phyloP scores from a whole-genome alignment of 2,888 invertebrate genomes.

The Brachyopa scutellaris region DNA sequence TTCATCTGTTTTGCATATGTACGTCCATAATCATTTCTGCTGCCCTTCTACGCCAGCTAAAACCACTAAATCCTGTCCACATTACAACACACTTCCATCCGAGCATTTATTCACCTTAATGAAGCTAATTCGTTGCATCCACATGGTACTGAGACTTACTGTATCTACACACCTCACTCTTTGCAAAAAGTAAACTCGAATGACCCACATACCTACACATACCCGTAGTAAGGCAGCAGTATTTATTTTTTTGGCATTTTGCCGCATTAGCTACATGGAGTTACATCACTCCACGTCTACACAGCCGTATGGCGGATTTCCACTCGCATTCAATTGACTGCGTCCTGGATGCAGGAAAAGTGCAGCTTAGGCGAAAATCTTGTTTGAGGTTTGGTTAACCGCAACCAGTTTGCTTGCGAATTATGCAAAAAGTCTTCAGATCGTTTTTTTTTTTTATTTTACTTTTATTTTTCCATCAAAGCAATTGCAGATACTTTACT shows the following conservation, averaged over 20 bases:
- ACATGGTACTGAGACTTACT: not conserved
- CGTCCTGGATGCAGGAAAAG: conserved; percentile 37
- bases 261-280: conserved; percentile 24
- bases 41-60: not conserved
- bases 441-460: not conserved
- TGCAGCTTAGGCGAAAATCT: conserved; percentile 13
- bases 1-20: not conserved
- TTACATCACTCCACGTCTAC: conserved; percentile 44
- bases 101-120: conserved; percentile 8
- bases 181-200: conserved; percentile 18
- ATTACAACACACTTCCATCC: conserved; percentile 7
- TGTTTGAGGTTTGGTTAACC: conserved; percentile 16
- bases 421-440: conserved; percentile 53
- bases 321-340: conserved; percentile 21
- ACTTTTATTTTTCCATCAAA: not conserved
- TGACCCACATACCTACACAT: conserved; percentile 50
- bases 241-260: conserved; percentile 52
- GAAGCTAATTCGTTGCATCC: conserved; percentile 32
- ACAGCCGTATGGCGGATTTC: not conserved
- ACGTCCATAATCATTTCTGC: not conserved
- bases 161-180: not conserved
- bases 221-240: not conserved
- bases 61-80: not conserved
- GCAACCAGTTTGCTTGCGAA: conserved; percentile 42
- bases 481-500: conserved; percentile 9